Percentiles rank a stretch among this genome's conserved stretches.
Conservation (phyloP, 2,113 vertebrate species). For the Synodontis membranacea region DNA sequence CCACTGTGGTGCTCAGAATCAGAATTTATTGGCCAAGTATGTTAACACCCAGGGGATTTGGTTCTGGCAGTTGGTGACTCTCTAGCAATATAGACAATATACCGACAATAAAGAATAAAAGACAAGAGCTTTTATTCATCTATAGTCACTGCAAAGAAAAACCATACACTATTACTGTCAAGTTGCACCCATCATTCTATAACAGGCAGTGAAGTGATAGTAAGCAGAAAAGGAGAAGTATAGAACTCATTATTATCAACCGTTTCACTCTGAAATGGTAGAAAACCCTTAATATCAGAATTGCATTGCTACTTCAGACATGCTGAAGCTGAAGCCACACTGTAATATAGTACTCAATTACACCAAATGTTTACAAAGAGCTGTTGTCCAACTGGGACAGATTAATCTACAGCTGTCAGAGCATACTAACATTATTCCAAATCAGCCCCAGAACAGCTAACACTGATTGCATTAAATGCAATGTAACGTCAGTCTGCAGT, state of each 20-base stretch:
- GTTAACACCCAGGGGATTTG: too few relatives aligned
- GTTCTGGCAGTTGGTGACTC: too few relatives aligned
- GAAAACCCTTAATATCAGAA: background rate
- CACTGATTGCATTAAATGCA: conserved; percentile 12
- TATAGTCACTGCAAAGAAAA: too few relatives aligned
- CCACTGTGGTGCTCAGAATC: too few relatives aligned
- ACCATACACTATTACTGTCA: background rate
- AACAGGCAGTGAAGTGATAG: background rate
- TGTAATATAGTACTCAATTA: background rate
- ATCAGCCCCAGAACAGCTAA: background rate
- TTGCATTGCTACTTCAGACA: background rate
- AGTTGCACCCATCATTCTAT: background rate
- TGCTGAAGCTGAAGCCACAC: background rate
- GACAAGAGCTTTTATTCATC: too few relatives aligned
- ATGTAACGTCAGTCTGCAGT: background rate
- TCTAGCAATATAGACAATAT: too few relatives aligned
- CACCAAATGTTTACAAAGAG: conserved; percentile 24
- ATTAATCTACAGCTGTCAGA: conserved; percentile 14
- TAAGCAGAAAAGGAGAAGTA: background rate
- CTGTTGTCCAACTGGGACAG: conserved; percentile 7
- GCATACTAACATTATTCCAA: background rate
- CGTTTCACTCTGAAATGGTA: background rate
- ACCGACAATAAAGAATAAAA: background rate
- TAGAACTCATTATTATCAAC: background rate
- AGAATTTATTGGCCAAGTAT: too few relatives aligned